Conservation (phyloP, 2,113 vertebrate species). For the Trichomycterus rosablanca region DNA sequence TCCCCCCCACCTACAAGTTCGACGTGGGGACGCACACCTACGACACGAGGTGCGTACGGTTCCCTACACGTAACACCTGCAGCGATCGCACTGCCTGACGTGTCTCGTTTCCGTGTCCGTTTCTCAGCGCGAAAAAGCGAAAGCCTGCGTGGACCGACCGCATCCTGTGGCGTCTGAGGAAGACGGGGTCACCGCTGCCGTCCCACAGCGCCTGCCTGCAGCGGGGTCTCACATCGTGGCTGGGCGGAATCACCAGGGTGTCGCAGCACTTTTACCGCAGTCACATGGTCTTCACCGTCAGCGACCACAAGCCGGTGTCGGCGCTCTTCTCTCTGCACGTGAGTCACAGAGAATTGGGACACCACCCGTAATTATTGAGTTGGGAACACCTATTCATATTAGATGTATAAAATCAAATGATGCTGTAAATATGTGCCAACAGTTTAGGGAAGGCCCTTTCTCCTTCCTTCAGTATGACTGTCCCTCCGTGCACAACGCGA, state of each 20-base stretch:
- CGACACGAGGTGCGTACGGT: conserved; percentile 81
- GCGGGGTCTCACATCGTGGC: conserved; percentile 63
- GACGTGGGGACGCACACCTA: conserved; percentile 95
- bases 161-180: conserved; percentile 91
- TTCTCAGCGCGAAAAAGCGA: conserved; percentile 83
- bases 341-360: conserved; percentile 48
- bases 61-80: too few relatives aligned
- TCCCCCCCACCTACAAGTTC: conserved; percentile 95
- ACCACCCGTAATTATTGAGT: neutral
- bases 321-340: conserved; percentile 87
- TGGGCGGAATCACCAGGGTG: conserved; percentile 72
- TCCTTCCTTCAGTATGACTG: too few relatives aligned
- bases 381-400: too few relatives aligned
- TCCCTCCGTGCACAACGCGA: too few relatives aligned
- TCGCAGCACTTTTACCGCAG: conserved; percentile 84
- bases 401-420: too few relatives aligned
- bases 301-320: conserved; percentile 94
- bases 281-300: conserved; percentile 91
- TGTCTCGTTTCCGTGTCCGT: too few relatives aligned
- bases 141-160: conserved; percentile 98
- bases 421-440: too few relatives aligned
- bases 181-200: conserved; percentile 64
- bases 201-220: conserved; percentile 69
- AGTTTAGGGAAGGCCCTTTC: too few relatives aligned
- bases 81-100: too few relatives aligned